Evolutionary conservation across 2,113 vertebrate species (phyloP).

Genomic region (Pseudopipra pipra): DNA sequence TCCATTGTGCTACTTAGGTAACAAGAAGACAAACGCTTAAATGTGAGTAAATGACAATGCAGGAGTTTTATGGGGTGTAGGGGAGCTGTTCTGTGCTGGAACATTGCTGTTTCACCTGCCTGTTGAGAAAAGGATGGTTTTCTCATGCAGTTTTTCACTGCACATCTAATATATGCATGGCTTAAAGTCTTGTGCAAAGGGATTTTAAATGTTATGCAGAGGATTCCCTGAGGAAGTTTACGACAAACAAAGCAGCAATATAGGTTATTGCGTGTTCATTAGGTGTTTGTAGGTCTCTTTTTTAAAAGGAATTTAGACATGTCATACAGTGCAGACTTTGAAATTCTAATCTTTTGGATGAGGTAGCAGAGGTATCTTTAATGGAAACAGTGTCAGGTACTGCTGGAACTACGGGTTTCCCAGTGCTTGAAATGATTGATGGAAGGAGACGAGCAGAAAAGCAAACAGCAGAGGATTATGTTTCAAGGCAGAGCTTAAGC

Average conservation of each 20-base stretch:
- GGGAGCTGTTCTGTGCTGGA: not conserved
- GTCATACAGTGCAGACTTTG: not conserved
- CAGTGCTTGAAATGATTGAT: not conserved
- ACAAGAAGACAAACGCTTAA: not conserved
- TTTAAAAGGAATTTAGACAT: not conserved
- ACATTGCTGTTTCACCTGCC: not conserved
- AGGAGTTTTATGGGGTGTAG: not conserved
- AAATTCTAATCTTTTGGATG: not conserved
- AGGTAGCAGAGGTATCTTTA: not conserved
- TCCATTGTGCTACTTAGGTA: not conserved
- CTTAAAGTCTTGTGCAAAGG: not conserved
- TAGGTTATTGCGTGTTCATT: not conserved
- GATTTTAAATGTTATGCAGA: not conserved
- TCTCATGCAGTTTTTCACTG: not conserved
- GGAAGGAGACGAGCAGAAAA: not conserved
- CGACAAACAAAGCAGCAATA: not conserved
- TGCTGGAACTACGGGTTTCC: not conserved
- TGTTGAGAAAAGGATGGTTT: not conserved
- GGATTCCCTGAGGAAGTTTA: not conserved
- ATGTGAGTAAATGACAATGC: not conserved
- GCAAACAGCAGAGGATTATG: constrained; percentile 5
- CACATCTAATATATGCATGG: not conserved
- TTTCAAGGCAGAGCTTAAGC: constrained; percentile 4
- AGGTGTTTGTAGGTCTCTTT: accelerated
- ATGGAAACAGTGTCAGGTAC: not conserved